A percentile compares a stretch with the other conserved stretches of the same genome.
Conservation (phyloP, 2,888 invertebrate species). For the Yponomeuta malinellus region DNA sequence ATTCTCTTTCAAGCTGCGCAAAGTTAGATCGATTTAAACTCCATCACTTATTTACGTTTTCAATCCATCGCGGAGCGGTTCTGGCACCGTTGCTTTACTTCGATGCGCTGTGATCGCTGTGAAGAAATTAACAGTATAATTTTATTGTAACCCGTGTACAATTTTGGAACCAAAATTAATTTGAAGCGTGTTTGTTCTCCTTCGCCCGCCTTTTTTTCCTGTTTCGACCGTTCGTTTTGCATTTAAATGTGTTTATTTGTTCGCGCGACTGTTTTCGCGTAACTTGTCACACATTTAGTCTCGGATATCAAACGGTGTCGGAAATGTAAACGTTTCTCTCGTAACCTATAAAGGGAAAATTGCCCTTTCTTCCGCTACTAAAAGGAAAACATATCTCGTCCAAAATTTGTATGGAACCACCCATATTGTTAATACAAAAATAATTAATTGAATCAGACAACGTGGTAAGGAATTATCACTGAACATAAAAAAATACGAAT, state of each 20-base stretch:
- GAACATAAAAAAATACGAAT: no score
- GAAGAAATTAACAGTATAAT: background rate
- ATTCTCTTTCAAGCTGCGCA: background rate
- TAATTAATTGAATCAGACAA: no score
- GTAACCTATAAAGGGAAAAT: background rate
- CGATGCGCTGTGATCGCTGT: background rate
- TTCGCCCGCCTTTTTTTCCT: background rate
- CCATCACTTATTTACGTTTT: constrained; percentile 3
- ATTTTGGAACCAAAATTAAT: background rate
- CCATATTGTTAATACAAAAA: no score
- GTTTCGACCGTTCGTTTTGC: background rate
- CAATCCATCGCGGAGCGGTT: background rate
- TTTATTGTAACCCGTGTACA: background rate
- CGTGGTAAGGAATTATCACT: no score
- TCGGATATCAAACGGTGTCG: background rate
- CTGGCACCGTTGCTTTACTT: background rate
- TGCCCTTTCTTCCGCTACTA: background rate
- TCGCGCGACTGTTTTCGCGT: background rate
- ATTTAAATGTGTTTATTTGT: background rate
- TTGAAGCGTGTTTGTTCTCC: background rate
- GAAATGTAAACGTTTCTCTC: background rate
- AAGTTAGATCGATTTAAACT: constrained; percentile 1
- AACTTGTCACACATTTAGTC: background rate
- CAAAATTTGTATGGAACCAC: no score
- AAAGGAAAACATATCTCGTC: background rate